Conservation (phyloP, 35 echinoderm and acorn worm species). For the Diadema setosum region DNA sequence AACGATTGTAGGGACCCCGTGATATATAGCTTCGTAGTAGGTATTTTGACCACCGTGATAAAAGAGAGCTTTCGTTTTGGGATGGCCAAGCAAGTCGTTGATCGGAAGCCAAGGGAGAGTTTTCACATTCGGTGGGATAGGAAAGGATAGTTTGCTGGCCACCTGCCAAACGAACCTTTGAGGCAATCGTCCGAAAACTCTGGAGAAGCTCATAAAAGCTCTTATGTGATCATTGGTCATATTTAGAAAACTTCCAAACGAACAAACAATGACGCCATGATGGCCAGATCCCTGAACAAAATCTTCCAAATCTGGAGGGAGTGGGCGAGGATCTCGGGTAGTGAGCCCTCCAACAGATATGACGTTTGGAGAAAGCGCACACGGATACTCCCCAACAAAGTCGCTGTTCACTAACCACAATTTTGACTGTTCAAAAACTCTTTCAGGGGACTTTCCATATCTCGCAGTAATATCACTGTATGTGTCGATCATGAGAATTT, state of each 20-base stretch:
- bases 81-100: not conserved
- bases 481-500: not conserved
- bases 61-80: not conserved
- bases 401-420: conserved; percentile 3
- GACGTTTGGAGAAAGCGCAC: not conserved
- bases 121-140: not conserved
- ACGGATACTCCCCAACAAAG: not conserved
- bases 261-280: not conserved
- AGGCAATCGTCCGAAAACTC: not conserved
- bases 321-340: not conserved
- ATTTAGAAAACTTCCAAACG: not conserved
- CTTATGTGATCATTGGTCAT: not conserved
- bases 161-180: not conserved
- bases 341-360: not conserved
- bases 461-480: not conserved
- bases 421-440: not conserved
- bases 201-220: not conserved
- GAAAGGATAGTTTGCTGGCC: not conserved
- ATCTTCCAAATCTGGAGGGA: not conserved
- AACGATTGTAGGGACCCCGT: not conserved
- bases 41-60: not conserved
- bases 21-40: conserved; percentile 2
- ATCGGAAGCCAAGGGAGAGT: not conserved
- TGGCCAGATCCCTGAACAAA: not conserved
- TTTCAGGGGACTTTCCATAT: not conserved